Conservation (phyloP, 2,888 invertebrate species). For the Smittia sp. region DNA sequence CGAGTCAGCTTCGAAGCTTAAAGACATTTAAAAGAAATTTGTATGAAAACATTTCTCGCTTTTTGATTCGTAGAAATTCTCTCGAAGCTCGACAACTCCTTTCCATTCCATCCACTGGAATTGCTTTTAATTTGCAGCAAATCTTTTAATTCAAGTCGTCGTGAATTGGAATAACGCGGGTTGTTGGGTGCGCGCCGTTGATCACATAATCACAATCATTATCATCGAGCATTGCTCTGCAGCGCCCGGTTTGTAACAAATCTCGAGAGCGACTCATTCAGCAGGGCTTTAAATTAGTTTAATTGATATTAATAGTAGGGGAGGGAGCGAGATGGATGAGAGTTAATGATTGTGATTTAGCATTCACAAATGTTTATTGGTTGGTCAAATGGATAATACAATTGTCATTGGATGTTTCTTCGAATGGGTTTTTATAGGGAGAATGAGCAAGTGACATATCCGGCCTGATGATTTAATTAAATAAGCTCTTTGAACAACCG, state of each 20-base stretch:
- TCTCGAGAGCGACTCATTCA: constrained; percentile 2
- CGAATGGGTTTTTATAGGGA: constrained; percentile 18
- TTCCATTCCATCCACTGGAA: no score
- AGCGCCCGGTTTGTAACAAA: not conserved
- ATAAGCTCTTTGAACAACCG: not conserved
- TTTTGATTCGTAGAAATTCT: no score
- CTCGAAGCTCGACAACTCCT: no score
- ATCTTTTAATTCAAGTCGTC: no score
- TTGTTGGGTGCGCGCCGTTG: constrained; percentile 8
- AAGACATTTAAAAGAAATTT: no score
- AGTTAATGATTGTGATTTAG: constrained; percentile 25
- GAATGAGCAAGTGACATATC: constrained; percentile 7
- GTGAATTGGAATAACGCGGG: no score
- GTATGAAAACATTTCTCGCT: no score
- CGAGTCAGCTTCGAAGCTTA: no score
- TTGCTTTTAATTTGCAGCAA: no score
- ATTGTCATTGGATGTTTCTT: constrained; percentile 11
- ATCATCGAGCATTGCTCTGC: not conserved
- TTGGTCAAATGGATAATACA: constrained; percentile 18
- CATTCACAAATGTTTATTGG: constrained; percentile 22
- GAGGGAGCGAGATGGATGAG: constrained; percentile 17
- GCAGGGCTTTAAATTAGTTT: constrained; percentile 23
- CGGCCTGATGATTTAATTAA: constrained; percentile 15
- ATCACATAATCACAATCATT: constrained; percentile 9
- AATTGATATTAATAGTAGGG: constrained; percentile 22